Base-by-base conservation (phyloP, 2,888 invertebrate genomes). In the Synanthedon andrenaeformis region DNA sequence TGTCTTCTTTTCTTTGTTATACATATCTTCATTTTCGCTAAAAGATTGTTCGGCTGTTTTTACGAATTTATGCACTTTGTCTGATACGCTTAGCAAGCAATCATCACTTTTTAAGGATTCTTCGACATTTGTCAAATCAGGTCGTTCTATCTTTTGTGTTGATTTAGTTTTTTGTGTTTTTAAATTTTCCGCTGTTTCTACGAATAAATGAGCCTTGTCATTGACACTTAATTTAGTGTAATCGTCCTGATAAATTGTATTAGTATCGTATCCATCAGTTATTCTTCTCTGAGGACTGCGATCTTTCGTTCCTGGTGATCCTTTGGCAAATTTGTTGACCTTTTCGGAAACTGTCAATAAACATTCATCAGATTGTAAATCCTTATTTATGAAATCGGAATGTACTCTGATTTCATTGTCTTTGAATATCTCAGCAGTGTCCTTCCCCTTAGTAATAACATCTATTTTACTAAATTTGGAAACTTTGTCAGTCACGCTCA, bases 331-430 rank as follows among this genome's bases (percentile, higher is more conserved):
- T 63, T 91, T 92, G 41, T 87, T 88, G 0, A 93, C 92, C 72
- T 93, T 93, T 67, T 92, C 91, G 52, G 91, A 91, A 28, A 92
- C 92, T 52, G 91, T 91, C 28, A 92, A 62, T 13, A 92, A 74
- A 61, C 91, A 91, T 62, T 92, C 91, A 61, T 92, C 92, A 41
- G 87, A 78, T 69, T 80, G 81, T 45, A 89, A 67, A 57, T 80
- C 79, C 28, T 87, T 80, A 55, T 90, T 82, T 42, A 85, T 82
- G 51, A 86, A 83, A 51, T 89, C 89, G 3, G 90, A 88, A 64
- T 89, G 88, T 53, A 87, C 75, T 62, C 61, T 66, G 56, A 51
- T 75, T 67, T 85, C 82, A 4, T 65, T 73, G 3, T 84, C 73
- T 62, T 75, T 74, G 62, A 86, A 76, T 56, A 64, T 55, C 53